These are phyloP conservation scores for Trisateles emortualis DNA, from an alignment of 2,888 invertebrate genomes.

Conservation along the genomic window DNA sequence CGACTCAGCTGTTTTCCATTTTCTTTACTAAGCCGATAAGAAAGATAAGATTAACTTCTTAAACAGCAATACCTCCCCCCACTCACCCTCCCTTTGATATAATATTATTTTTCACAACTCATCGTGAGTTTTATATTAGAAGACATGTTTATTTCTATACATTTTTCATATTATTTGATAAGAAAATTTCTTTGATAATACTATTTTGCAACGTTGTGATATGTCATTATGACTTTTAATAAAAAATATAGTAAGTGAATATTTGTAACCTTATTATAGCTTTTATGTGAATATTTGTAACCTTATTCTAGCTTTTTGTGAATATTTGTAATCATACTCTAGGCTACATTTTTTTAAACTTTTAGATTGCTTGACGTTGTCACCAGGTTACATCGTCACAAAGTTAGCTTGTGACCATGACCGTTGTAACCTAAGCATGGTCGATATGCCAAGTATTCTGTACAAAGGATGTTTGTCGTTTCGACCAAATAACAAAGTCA, in stretches of 20 bases:
- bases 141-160: neutral
- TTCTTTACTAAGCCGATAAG: neutral
- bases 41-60: neutral
- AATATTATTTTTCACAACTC: constrained; percentile 16
- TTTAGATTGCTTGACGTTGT: too few species aligned
- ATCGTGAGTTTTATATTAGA: constrained; percentile 18
- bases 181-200: constrained; percentile 1
- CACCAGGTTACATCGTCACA: too few species aligned
- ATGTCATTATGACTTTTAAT: neutral
- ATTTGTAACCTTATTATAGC: too few species aligned
- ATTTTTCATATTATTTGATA: constrained; percentile 3
- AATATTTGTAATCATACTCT: too few species aligned
- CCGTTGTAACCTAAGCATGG: too few species aligned
- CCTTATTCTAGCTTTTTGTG: too few species aligned
- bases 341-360: too few species aligned
- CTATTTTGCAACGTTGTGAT: neutral
- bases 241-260: neutral
- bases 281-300: too few species aligned
- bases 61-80: neutral
- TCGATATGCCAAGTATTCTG: too few species aligned
- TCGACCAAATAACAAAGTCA: too few species aligned
- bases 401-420: too few species aligned
- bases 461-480: too few species aligned
- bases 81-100: neutral
- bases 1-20: neutral